Conservation (phyloP, 2,888 invertebrate species). For the Dusona sp. region DNA sequence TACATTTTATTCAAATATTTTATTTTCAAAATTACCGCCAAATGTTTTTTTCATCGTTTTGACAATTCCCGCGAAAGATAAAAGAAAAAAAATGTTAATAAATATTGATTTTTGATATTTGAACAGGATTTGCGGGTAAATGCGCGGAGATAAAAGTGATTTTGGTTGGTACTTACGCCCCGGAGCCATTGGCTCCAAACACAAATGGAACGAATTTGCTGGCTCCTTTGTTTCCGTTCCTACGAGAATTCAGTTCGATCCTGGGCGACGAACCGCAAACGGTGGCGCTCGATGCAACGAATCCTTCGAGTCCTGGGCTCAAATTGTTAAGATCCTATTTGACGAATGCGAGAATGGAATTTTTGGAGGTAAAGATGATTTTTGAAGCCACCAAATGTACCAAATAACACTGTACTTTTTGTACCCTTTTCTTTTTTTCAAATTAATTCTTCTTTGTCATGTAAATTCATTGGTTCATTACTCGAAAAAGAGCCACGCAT, state of each 20-base stretch:
- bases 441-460: not conserved
- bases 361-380: conserved; percentile 79
- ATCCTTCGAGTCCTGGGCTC: conserved; percentile 83
- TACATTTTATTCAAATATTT: too few species aligned
- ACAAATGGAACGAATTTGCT: conserved; percentile 79
- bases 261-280: conserved; percentile 82
- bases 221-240: conserved; percentile 80
- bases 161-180: conserved; percentile 83
- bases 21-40: too few species aligned
- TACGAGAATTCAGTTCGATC: conserved; percentile 81
- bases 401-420: not conserved
- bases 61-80: too few species aligned
- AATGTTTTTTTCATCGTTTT: too few species aligned
- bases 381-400: not conserved
- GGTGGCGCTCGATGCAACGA: conserved; percentile 83
- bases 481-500: conserved; percentile 17
- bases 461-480: not conserved
- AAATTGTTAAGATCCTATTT: conserved; percentile 82
- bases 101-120: not conserved
- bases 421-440: conserved; percentile 17
- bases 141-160: conserved; percentile 81
- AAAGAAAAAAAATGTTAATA: not conserved
- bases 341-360: conserved; percentile 81
- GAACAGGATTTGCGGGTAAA: conserved; percentile 81
- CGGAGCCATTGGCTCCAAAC: conserved; percentile 81